Conservation (phyloP, 2,113 vertebrate genomes). For the Triplophysa tibetana region DNA sequence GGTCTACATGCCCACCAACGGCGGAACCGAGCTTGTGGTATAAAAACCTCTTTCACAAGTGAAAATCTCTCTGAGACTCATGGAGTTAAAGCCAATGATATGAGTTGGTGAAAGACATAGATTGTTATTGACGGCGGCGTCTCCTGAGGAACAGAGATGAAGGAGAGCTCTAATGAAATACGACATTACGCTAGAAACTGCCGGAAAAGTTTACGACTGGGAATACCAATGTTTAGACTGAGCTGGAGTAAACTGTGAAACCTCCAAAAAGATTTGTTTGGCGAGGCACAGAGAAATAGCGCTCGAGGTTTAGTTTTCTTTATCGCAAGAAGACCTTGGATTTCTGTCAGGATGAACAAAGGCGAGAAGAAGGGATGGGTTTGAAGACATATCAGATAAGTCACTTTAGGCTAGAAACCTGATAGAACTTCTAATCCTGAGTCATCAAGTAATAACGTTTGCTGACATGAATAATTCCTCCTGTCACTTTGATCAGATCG, state of each 20-base stretch:
- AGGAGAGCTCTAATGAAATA: not conserved
- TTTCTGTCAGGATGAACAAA: not conserved
- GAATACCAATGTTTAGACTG: conserved; percentile 37
- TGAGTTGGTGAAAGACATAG: not conserved
- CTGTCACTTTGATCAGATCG: too few species aligned
- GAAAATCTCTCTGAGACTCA: conserved; percentile 9
- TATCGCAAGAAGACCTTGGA: conserved; percentile 17
- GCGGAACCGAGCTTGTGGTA: conserved; percentile 86
- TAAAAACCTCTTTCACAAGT: conserved; percentile 30
- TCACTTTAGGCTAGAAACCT: too few species aligned
- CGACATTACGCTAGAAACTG: not conserved
- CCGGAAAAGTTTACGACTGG: conserved; percentile 15
- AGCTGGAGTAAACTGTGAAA: conserved; percentile 39
- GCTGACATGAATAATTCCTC: too few species aligned
- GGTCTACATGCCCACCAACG: conserved; percentile 78
- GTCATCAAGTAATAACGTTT: too few species aligned
- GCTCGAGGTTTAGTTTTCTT: conserved; percentile 3
- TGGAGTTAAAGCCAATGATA: conserved; percentile 7
- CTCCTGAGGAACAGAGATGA: not conserved
- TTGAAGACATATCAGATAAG: not conserved
- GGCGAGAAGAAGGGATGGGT: conserved; percentile 12
- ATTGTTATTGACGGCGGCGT: not conserved
- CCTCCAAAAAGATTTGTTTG: conserved; percentile 19
- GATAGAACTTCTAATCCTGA: too few species aligned
- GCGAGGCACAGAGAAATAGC: conserved; percentile 5